Conservation (phyloP, 2,888 invertebrate genomes). For the Acanthoscelides obtectus region DNA sequence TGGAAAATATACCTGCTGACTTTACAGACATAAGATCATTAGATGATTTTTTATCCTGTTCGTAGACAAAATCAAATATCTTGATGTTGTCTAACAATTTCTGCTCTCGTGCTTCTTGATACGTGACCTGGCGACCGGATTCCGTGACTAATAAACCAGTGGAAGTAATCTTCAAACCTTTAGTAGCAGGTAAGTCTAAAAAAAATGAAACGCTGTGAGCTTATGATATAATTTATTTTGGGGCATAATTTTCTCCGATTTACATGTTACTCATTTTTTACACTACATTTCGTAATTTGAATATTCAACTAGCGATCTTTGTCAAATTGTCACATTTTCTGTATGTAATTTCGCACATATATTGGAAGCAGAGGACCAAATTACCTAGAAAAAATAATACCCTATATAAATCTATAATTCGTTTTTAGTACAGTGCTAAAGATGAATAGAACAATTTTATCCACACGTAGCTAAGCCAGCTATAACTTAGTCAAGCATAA, state of each 20-base stretch:
- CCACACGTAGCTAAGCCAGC: no score
- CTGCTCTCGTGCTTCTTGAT: conserved; percentile 34
- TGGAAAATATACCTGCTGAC: conserved; percentile 12
- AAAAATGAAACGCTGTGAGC: conserved; percentile 4
- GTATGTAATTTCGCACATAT: conserved; percentile 11
- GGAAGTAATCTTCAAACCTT: conserved; percentile 36
- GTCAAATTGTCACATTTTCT: conserved; percentile 9
- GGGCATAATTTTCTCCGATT: background rate
- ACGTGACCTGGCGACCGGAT: conserved; percentile 34
- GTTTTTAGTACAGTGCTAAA: no score
- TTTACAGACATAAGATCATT: conserved; percentile 3
- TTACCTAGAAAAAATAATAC: conserved; percentile 22
- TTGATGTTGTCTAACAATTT: conserved; percentile 37
- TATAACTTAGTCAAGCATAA: no score
- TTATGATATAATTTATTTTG: conserved; percentile 5
- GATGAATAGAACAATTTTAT: no score
- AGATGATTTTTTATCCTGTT: background rate
- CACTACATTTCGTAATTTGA: background rate
- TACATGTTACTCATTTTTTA: background rate
- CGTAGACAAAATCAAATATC: conserved; percentile 9
- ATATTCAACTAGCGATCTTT: background rate
- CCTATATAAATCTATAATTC: no score
- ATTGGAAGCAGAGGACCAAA: conserved; percentile 10
- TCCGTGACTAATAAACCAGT: conserved; percentile 36
- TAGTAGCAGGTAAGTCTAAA: conserved; percentile 28